These are phyloP conservation scores for Axis porcinus DNA, from an alignment of 2,113 vertebrate genomes.

Conservation along the genomic window DNA sequence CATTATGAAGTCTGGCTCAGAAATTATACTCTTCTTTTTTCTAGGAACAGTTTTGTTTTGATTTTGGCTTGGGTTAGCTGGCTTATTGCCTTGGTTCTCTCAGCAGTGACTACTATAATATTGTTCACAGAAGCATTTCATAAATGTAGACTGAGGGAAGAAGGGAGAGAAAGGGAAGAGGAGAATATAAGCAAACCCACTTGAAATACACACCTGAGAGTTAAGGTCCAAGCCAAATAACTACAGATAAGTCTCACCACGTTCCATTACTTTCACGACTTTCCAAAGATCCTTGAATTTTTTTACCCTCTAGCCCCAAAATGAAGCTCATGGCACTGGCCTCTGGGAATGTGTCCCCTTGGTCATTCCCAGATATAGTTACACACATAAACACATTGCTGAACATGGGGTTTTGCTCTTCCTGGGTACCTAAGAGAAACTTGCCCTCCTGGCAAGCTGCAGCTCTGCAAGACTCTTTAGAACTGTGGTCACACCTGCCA, in stretches of 20 bases:
- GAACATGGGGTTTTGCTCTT: background rate
- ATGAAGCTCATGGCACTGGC: background rate
- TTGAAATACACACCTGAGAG: background rate
- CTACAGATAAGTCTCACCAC: background rate
- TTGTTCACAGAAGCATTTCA: conserved; percentile 21
- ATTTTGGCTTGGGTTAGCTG: conserved; percentile 22
- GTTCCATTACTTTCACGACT: background rate
- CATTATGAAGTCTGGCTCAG: conserved; percentile 29
- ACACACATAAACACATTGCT: background rate
- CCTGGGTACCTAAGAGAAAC: background rate
- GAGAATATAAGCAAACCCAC: background rate
- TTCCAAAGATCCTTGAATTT: background rate
- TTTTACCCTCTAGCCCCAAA: background rate
- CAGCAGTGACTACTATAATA: background rate
- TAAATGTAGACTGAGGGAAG: background rate
- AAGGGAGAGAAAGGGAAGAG: background rate
- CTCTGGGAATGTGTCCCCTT: background rate
- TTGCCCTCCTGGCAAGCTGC: background rate
- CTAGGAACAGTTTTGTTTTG: conserved; percentile 54
- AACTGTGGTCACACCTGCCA: background rate
- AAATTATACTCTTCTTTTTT: conserved; percentile 42
- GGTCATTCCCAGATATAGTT: background rate
- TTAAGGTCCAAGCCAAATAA: background rate
- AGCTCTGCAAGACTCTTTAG: background rate
- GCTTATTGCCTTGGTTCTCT: conserved; percentile 35